Base-by-base conservation (phyloP, 2,797 vertebrate genomes). In the Pseudochirops cupreus region DNA sequence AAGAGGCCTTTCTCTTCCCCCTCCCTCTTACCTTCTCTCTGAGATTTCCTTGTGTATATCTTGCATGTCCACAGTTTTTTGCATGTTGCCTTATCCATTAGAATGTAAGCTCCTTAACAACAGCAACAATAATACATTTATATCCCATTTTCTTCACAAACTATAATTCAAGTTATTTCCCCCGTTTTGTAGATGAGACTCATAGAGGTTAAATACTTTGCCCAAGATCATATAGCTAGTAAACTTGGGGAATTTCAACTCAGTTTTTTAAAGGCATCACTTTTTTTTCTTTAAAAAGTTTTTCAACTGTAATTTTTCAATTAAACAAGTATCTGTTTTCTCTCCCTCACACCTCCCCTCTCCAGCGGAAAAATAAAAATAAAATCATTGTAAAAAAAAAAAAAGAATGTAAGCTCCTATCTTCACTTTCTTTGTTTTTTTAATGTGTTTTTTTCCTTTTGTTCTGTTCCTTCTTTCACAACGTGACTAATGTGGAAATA, bases 161-260 rank as follows among this genome's bases (percentile, higher is more conserved):
- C 74, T 82, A 82, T 82, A 82, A 82, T 82, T 82, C 74, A 46
- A 53, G 74, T 6, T 26, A 18, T 87, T 18, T 18, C 2, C 91
- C 56, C 29, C 62, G n/a, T 90, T 93, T 93, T 91, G 82, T 52
- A 93, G 91, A 55, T 89, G 89, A 96, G 94, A 46, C 58, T 96
- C 58, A 55, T 52, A 56, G 57, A 92, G 67, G 53, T 58, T 62
- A 89, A 7, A 89, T 56, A 56, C 21, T 26, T 59, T 11, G 28
- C 0, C 33, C 39, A 58, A 46, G 58, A 31, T 58, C 91, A 62
- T 54, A 53, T 39, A 56, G 91, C 91, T 56, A 4, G 54, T 33
- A 54, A 89, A 29, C 93, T 82, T 82, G 7, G 26, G 56, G 93
- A 92, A 39, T 94, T 59, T 26, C 82, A 89, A 62, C 7, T 58